These are phyloP conservation scores for Schlechtendalia chinensis DNA, from an alignment of 1,140 invertebrate genomes.

Conservation along the genomic window DNA sequence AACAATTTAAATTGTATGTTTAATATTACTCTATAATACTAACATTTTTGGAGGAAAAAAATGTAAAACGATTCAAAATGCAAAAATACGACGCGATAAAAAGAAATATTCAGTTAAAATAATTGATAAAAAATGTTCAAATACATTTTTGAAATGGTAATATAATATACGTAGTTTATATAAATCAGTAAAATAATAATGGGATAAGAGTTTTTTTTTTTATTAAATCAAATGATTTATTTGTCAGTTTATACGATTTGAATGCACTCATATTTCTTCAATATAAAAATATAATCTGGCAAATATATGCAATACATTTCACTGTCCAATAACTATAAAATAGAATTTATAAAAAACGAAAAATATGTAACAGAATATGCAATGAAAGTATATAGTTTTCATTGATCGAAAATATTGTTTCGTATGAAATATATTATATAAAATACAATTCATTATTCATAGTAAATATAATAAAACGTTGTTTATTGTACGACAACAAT, in stretches of 20 bases:
- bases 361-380: neutral
- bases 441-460: neutral
- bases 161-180: neutral
- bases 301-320: constrained; percentile 7
- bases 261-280: constrained; percentile 4
- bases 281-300: constrained; percentile 4
- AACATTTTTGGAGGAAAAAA: no score
- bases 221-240: constrained; percentile 5
- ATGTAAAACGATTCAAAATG: neutral
- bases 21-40: no score
- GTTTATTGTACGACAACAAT: constrained; percentile 14
- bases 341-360: neutral
- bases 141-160: neutral
- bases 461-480: neutral
- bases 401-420: neutral
- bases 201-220: neutral
- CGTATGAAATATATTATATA: neutral
- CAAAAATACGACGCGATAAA: no score
- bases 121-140: neutral
- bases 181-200: neutral
- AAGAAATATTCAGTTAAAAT: neutral
- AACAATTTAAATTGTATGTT: no score
- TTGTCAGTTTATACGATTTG: neutral
- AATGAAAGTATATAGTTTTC: neutral
- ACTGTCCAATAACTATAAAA: constrained; percentile 30